phyloP scores from a whole-genome alignment of 2,888 invertebrate genomes.

The Ennomos erosarius region DNA sequence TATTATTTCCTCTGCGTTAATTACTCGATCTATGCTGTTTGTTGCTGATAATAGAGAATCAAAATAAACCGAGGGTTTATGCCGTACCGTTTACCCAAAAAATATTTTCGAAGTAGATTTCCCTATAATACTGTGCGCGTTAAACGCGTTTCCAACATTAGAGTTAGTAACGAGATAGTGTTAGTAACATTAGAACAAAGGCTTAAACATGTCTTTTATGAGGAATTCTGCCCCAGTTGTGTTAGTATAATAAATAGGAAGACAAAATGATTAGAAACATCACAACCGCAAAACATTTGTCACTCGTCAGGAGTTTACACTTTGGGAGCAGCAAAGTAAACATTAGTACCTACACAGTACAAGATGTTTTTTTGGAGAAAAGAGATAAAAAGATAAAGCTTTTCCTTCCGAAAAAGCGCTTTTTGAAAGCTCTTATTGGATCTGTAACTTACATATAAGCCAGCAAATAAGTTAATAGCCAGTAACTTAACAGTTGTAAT shows the following conservation, averaged over 20 bases:
- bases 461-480: too few species aligned
- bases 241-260: constrained; percentile 68
- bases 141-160: constrained; percentile 49
- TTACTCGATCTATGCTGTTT: neutral
- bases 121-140: constrained; percentile 58
- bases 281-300: constrained; percentile 76
- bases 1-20: constrained; percentile 1
- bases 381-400: neutral
- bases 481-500: too few species aligned
- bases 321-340: constrained; percentile 54
- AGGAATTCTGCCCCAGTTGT: constrained; percentile 79
- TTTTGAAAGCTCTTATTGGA: too few species aligned
- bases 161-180: constrained; percentile 32
- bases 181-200: constrained; percentile 63
- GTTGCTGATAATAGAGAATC: neutral
- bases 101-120: constrained; percentile 46
- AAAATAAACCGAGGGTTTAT: neutral
- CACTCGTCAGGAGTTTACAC: constrained; percentile 53
- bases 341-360: constrained; percentile 34
- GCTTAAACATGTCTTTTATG: constrained; percentile 80
- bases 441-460: too few species aligned
- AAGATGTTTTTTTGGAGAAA: constrained; percentile 27
- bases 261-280: constrained; percentile 71
- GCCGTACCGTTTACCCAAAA: constrained; percentile 17
- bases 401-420: too few species aligned